A percentile compares a stretch with the other conserved stretches of the same genome.
Conservation (phyloP, 1,140 invertebrate species). For the Rhynchophorus ferrugineus region DNA sequence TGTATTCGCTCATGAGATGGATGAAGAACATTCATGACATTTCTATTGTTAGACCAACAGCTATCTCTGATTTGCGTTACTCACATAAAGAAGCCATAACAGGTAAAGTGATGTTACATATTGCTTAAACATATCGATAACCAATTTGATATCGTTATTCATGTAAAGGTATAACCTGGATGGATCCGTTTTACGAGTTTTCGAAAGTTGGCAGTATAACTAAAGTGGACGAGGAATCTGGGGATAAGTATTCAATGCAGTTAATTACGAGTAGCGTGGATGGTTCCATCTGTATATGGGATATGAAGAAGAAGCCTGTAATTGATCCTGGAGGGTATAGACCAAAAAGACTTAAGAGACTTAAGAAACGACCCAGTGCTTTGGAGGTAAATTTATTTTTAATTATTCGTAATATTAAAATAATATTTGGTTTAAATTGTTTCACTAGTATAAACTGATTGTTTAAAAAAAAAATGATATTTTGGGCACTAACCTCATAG, state of each 20-base stretch:
- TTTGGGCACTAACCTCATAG: no score
- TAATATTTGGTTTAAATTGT: no score
- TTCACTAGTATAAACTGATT: no score
- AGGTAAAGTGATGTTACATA: no score
- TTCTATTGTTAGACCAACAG: constrained; percentile 50
- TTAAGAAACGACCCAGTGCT: constrained; percentile 45
- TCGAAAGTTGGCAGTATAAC: constrained; percentile 51
- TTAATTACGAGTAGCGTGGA: constrained; percentile 59
- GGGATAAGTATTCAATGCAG: constrained; percentile 45
- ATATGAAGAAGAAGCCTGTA: constrained; percentile 46
- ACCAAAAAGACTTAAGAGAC: constrained; percentile 43
- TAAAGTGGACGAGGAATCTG: constrained; percentile 37
- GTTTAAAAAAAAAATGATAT: no score
- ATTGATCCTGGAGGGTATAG: constrained; percentile 41
- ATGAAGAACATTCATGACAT: constrained; percentile 52
- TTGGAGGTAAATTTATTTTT: constrained; percentile 44
- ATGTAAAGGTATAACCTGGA: constrained; percentile 45
- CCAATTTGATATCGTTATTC: no score
- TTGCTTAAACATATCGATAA: no score
- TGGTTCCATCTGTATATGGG: constrained; percentile 63
- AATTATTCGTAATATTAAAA: no score
- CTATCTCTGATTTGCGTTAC: constrained; percentile 49
- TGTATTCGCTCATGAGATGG: constrained; percentile 59
- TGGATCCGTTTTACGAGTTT: constrained; percentile 51
- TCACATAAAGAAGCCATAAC: constrained; percentile 58